A percentile compares a stretch with the other conserved stretches of the same genome.
Evolutionary conservation across 2,113 vertebrate species (phyloP).

Genomic region (Cyprinus carpio): DNA sequence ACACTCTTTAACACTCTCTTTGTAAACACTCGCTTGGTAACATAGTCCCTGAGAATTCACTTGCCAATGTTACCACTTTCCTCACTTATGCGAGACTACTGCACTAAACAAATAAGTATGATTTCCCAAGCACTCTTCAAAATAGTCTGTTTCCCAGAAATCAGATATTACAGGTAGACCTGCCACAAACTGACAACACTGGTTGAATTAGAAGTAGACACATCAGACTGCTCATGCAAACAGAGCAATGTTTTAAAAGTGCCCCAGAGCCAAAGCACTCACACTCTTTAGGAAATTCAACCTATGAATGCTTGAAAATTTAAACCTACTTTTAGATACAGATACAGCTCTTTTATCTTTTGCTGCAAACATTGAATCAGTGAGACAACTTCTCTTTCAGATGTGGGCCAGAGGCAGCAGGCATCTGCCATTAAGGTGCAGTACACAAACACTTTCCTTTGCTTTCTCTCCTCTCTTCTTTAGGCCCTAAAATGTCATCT

Average conservation of each 20-base stretch:
- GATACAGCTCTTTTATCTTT: too few relatives aligned
- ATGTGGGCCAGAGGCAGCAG: too few relatives aligned
- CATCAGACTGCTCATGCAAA: neutral
- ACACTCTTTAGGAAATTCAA: neutral
- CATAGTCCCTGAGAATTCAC: neutral
- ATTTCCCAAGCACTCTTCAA: neutral
- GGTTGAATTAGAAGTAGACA: neutral
- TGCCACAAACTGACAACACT: neutral
- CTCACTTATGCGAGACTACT: neutral
- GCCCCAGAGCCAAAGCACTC: neutral
- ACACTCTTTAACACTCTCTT: neutral
- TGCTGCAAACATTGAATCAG: too few relatives aligned
- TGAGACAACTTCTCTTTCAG: too few relatives aligned
- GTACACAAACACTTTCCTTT: too few relatives aligned
- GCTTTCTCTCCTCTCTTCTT: too few relatives aligned
- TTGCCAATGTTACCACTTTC: too few relatives aligned
- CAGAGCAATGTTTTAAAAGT: neutral
- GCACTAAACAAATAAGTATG: neutral
- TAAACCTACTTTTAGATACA: too few relatives aligned
- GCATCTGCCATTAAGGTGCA: too few relatives aligned
- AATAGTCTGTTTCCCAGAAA: neutral
- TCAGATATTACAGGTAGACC: neutral
- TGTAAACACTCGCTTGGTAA: neutral
- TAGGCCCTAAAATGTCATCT: too few relatives aligned
- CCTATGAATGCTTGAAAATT: neutral